Base-by-base conservation (phyloP, 2,113 vertebrate species). In the Syngnathus scovelli region DNA sequence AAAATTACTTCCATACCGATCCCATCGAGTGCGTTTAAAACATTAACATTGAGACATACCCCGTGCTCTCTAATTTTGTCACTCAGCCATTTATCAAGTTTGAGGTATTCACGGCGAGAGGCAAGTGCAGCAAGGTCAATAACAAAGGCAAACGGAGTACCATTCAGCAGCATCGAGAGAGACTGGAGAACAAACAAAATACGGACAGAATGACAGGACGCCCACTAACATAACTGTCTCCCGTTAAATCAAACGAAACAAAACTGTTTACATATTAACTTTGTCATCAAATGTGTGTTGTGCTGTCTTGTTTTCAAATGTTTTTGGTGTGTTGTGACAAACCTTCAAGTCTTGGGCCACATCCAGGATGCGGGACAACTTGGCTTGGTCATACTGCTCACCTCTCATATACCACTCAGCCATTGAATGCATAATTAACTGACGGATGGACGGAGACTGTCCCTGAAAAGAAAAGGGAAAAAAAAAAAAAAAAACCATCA, bases 51-150 rank as follows among this genome's bases (percentile, higher is more conserved):
- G n/a, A 43, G 41, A 80, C 93, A 90, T 92, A 99, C 97, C 91
- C 96, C 96, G 75, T 99, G 96, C 83, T 99, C 97, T 90, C 96
- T 92, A 85, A 99, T 99, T 92, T 99, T 99, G 91, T 99, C 97
- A 87, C 95, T 99, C 85, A 99, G 93, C 97, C 97, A 99, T 91
- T 99, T 99, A 90, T 99, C 96, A 90, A 99, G 94, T 95, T 99
- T 99, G 95, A 99, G 97, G 96, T 99, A 99, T 96, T 99, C 97
- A 87, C 97, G 96, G 89, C 97, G 96, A 86, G 97, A 99, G 81
- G 97, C 97, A 89, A 99, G 97, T 93, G 96, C 97, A 96, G 97
- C 97, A 88, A 99, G 96, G 89, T 99, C 97, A 94, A 99, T 99
- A 90, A 99, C 97, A 93, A 99, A 99, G 91, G 97, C 97, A 95